A percentile compares a stretch with the other conserved stretches of the same genome.
These are phyloP conservation scores for Heliopora coerulea DNA, from an alignment of 92 coral and sea anemone genomes.

Conservation along the genomic window DNA sequence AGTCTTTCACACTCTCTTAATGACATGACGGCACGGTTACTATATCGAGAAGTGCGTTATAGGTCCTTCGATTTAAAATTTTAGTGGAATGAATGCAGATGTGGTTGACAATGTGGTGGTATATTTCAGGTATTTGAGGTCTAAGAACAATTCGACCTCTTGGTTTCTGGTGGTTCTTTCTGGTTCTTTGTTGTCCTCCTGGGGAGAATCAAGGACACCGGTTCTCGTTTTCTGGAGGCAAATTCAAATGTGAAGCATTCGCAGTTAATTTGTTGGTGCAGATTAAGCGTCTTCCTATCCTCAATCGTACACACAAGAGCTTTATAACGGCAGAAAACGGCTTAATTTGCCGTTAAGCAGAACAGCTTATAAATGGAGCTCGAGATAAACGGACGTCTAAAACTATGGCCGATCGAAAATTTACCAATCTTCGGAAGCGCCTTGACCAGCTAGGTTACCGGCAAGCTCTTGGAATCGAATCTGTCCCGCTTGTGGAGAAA, in stretches of 20 bases:
- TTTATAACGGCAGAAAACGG: conserved; percentile 32
- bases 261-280: conserved; percentile 45
- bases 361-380: conserved; percentile 15
- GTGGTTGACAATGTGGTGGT: no score
- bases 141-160: no score
- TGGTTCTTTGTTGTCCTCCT: no score
- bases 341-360: no score
- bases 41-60: no score
- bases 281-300: conserved; percentile 62
- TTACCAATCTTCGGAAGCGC: conserved; percentile 95
- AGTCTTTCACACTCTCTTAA: no score
- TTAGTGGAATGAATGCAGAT: no score
- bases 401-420: conserved; percentile 91
- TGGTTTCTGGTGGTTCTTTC: no score
- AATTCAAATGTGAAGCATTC: conserved; percentile 99
- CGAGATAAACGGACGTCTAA: conserved; percentile 12
- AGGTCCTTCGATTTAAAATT: no score
- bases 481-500: conserved; percentile 96
- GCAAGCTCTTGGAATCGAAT: conserved; percentile 96
- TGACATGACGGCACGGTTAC: no score
- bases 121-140: no score
- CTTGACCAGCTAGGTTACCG: conserved; percentile 97
- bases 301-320: conserved; percentile 62
- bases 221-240: conserved; percentile 68
- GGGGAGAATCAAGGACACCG: background rate